These are phyloP conservation scores for Anneissia japonica DNA, from an alignment of 35 echinoderm and acorn worm genomes.

Conservation along the genomic window DNA sequence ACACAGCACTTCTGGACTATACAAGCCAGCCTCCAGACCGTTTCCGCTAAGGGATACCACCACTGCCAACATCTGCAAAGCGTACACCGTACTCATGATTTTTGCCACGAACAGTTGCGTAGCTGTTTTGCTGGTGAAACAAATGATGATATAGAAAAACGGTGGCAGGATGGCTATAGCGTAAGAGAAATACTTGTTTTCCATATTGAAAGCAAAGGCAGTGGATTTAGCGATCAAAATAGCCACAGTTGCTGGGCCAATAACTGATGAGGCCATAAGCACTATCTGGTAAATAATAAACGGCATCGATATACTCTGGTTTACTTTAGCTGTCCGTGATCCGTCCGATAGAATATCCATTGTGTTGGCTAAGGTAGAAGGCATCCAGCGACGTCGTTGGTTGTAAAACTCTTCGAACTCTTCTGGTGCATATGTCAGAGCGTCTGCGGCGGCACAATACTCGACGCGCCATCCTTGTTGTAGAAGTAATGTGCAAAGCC, in stretches of 20 bases:
- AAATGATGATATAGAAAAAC: background rate
- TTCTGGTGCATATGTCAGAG: background rate
- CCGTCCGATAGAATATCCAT: background rate
- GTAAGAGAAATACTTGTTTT: background rate
- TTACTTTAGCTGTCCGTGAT: background rate
- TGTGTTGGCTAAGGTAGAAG: background rate
- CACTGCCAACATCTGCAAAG: background rate
- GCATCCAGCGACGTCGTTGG: background rate
- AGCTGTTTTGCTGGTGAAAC: background rate
- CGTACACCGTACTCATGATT: background rate
- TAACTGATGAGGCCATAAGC: background rate
- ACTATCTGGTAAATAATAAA: background rate
- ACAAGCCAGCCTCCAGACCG: background rate
- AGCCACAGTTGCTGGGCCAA: background rate
- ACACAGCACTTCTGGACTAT: background rate
- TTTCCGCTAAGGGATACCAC: background rate
- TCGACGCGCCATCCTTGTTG: background rate
- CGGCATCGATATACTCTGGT: background rate
- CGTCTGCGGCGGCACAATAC: background rate
- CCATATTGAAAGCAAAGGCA: background rate
- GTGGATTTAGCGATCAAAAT: background rate
- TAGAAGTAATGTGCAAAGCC: background rate
- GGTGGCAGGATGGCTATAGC: background rate
- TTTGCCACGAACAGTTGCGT: background rate
- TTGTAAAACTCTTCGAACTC: background rate